A percentile compares a stretch with the other conserved stretches of the same genome.
These are phyloP conservation scores for Mastacembelus armatus DNA, from an alignment of 2,797 vertebrate species.

Conservation along the genomic window DNA sequence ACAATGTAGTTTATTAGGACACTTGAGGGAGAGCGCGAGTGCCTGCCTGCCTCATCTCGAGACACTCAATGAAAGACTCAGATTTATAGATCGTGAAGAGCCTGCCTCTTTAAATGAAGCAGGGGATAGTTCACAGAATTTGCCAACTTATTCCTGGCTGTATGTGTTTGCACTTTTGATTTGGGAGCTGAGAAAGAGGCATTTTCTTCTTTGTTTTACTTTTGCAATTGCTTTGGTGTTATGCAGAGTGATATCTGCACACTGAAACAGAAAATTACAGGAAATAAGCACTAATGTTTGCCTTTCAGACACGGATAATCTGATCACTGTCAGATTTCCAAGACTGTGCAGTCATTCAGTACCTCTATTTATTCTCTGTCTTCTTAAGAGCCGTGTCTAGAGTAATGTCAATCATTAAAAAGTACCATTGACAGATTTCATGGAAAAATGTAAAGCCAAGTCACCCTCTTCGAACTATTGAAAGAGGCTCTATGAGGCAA, in stretches of 20 bases:
- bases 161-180: slow-evolving; percentile 33
- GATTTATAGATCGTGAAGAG: slow-evolving; percentile 61
- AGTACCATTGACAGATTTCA: no score
- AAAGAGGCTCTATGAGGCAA: no score
- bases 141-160: slow-evolving; percentile 29
- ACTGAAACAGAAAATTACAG: slow-evolving; percentile 43
- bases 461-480: no score
- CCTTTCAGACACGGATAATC: slow-evolving; percentile 24
- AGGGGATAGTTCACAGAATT: slow-evolving; percentile 52
- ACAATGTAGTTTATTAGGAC: slow-evolving; percentile 67
- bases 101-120: slow-evolving; percentile 56
- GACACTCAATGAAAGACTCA: slow-evolving; percentile 53
- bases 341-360: slow-evolving; percentile 4
- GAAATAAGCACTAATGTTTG: slow-evolving; percentile 55
- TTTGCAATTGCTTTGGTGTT: slow-evolving; percentile 8
- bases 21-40: slow-evolving; percentile 56
- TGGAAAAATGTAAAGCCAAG: no score
- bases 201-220: background rate
- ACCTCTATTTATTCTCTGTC: slow-evolving; percentile 11
- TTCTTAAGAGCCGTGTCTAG: slow-evolving; percentile 3
- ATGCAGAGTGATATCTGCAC: slow-evolving; percentile 30
- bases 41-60: slow-evolving; percentile 46
- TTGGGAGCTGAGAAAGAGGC: slow-evolving; percentile 27
- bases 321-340: slow-evolving; percentile 42
- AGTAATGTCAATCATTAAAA: background rate